These are phyloP conservation scores for Euspilapteryx auroguttella DNA, from an alignment of 2,888 invertebrate species.

Conservation along the genomic window DNA sequence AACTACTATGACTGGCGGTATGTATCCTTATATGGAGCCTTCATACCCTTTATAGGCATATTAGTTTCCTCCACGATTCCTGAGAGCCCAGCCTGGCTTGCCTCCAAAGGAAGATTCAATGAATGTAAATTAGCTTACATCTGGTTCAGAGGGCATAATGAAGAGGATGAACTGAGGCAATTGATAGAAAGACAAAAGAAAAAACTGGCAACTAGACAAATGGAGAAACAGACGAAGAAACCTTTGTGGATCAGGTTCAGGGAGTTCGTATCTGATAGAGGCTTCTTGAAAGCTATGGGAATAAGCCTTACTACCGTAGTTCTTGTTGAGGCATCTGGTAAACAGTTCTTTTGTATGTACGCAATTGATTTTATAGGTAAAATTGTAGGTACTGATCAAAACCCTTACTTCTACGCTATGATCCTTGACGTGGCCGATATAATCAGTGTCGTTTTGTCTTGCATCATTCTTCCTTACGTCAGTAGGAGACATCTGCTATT, in stretches of 20 bases:
- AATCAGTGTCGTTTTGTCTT: not conserved
- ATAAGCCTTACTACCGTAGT: not conserved
- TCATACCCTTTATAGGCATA: not conserved
- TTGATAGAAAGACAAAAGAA: not conserved
- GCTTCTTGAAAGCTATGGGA: conserved; percentile 1
- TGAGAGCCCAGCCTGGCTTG: conserved; percentile 1
- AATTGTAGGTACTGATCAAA: not conserved
- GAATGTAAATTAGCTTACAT: not conserved
- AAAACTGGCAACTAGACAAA: not conserved
- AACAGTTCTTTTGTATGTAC: not conserved
- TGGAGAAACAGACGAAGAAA: not conserved
- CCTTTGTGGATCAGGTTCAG: no score
- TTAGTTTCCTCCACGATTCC: not conserved
- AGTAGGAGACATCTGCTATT: not conserved
- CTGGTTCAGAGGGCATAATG: conserved; percentile 1
- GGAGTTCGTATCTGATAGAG: not conserved
- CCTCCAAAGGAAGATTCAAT: not conserved
- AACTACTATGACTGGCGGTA: not conserved
- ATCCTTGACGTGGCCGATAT: not conserved
- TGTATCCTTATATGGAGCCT: not conserved
- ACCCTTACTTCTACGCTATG: not conserved
- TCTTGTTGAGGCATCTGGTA: not conserved
- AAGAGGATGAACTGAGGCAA: not conserved
- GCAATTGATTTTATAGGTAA: not conserved
- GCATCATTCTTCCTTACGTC: not conserved